Percentiles rank a stretch among this genome's conserved stretches.
Evolutionary conservation across 2,113 vertebrate genomes (phyloP).

Genomic region (Daphoenositta chrysoptera): DNA sequence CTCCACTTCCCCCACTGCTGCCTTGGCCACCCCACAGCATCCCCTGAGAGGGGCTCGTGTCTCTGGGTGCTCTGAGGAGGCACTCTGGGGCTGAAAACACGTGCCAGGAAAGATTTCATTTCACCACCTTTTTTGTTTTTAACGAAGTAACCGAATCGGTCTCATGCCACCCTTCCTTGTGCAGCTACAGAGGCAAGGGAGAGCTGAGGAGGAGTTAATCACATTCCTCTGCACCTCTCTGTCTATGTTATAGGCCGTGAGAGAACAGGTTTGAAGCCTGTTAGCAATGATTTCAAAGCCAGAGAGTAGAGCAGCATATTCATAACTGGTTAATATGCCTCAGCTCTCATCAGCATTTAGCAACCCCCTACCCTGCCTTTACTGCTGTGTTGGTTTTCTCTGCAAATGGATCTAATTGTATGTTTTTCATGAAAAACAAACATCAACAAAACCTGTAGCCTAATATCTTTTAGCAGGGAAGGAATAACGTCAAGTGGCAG

Average conservation of each 20-base stretch:
- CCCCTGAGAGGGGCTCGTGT: neutral
- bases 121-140: neutral
- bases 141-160: neutral
- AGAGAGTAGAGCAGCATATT: neutral
- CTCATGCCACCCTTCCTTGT: neutral
- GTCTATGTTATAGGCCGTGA: neutral
- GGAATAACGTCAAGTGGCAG: neutral
- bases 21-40: neutral
- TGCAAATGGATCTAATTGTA: neutral
- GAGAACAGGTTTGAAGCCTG: neutral
- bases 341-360: neutral
- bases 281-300: slow-evolving; percentile 8
- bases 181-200: neutral
- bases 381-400: neutral
- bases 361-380: neutral
- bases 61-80: neutral
- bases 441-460: neutral
- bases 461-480: neutral
- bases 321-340: neutral
- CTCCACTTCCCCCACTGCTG: neutral
- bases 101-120: neutral
- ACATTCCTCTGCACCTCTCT: neutral
- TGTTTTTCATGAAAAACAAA: neutral
- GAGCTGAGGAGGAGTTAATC: neutral
- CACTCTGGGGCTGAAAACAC: neutral